Conservation (phyloP, 2,797 vertebrate genomes). For the Gobionotothen gibberifrons region DNA sequence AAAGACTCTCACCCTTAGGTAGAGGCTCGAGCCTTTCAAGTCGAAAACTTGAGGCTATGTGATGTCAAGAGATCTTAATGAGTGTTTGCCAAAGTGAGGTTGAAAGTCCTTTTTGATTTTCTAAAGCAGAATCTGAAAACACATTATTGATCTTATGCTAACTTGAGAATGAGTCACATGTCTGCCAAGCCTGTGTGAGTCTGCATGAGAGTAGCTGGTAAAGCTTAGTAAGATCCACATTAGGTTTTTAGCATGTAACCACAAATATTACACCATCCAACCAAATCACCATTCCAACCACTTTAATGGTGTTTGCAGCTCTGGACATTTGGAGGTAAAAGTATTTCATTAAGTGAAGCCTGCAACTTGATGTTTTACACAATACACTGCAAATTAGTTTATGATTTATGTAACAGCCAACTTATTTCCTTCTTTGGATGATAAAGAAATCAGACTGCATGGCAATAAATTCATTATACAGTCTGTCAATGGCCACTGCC, state of each 20-base stretch:
- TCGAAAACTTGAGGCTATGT: conserved; percentile 20
- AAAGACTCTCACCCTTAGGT: conserved; percentile 19
- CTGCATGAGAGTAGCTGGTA: background rate
- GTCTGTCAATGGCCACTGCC: background rate
- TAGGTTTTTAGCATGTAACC: background rate
- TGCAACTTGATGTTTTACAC: background rate
- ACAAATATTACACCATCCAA: background rate
- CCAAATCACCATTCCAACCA: background rate
- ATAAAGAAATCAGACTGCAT: conserved; percentile 3
- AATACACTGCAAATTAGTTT: background rate
- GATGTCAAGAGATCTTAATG: conserved; percentile 8
- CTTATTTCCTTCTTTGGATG: background rate
- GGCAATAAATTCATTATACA: background rate
- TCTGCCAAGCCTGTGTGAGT: background rate
- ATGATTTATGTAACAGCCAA: no score
- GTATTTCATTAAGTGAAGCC: background rate
- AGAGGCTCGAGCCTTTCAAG: conserved; percentile 20
- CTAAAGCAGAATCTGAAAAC: conserved; percentile 7
- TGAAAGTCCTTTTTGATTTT: conserved; percentile 16
- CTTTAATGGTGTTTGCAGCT: background rate
- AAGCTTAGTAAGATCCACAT: background rate
- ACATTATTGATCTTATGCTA: conserved; percentile 7
- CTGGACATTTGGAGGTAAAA: background rate
- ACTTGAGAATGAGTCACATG: background rate
- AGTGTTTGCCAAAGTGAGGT: conserved; percentile 1